Evolutionary conservation across 2,888 invertebrate genomes (phyloP), one percentile per base, ranked within the genome.

Genomic region (Hypercompe scribonia): DNA sequence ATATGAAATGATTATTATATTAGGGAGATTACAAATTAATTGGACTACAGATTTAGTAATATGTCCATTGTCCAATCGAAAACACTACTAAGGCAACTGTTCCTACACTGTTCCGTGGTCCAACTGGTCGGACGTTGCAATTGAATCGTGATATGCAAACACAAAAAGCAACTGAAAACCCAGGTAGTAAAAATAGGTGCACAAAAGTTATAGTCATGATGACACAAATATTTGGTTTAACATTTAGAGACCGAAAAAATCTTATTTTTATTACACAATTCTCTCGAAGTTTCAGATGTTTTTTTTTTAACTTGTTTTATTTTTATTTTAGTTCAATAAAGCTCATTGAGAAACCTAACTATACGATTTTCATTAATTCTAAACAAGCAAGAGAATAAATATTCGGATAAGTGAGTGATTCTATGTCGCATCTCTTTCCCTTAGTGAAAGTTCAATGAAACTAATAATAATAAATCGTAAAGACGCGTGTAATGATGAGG

Each of bases 391-490:
- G 18, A 18, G 34, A n/a, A 42, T 5, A 33, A 24, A 10, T 1
- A 64, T 64, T 34, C 21, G 8, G 34, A 11, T n/a, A 36, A 1
- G 36, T 65, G 24, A 65, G 33, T 33, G 33, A 65, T 36, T 65
- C 31, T 31, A 61, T 18, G 61, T 61, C 31, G 42, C n/a, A 3
- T 33, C 58, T 65, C 50, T 50, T 71, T 54, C 39, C 71, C 54
- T 31, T 65, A 54, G 10, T 39, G 8, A 34, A 50, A 36, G 46
- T 39, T 65, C 36, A 42, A 61, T 61, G 21, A 66, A 33, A 42
- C 21, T 15, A 64, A 46, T n/a, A 70, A 54, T 46, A 34, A 54
- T 39, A 68, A 36, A 68, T 68, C 36, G 58, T 68, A 58, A 10
- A 68, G 39, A 36, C 28, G 39, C 10, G 36, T 21, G 68, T 39